phyloP scores from a whole-genome alignment of 2,888 invertebrate species.

The Caenorhabditis zanzibari region DNA sequence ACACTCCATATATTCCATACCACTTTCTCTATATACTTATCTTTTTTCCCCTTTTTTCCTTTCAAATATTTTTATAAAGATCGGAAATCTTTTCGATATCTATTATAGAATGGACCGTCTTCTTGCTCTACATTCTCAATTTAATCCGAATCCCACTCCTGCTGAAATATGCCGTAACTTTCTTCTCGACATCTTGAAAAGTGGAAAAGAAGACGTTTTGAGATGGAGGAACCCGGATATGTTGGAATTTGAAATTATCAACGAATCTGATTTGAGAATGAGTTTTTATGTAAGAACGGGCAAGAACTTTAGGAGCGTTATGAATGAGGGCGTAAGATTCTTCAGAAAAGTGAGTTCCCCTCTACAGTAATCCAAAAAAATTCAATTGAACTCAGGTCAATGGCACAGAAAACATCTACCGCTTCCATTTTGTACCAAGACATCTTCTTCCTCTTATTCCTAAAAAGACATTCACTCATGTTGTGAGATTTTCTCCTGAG shows the following conservation, averaged over 20 bases:
- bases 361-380: not conserved
- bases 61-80: too few relatives aligned
- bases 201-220: slow-evolving; percentile 2
- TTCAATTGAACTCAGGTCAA: slow-evolving; percentile 10
- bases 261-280: not conserved
- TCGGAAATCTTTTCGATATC: too few relatives aligned
- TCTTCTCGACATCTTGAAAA: slow-evolving; percentile 8
- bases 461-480: slow-evolving; percentile 8
- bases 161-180: slow-evolving; percentile 22
- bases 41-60: not conserved
- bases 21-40: not conserved
- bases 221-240: slow-evolving; percentile 25
- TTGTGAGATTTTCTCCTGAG: slow-evolving; percentile 15
- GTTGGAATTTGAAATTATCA: slow-evolving; percentile 21
- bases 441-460: slow-evolving; percentile 10
- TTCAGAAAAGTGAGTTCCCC: slow-evolving; percentile 25
- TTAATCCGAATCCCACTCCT: not conserved
- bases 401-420: not conserved
- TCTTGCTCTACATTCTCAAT: slow-evolving; percentile 9
- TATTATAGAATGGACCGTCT: slow-evolving; percentile 27
- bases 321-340: slow-evolving; percentile 11
- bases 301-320: not conserved
- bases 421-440: slow-evolving; percentile 20
- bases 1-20: not conserved
- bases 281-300: slow-evolving; percentile 3